phyloP scores from a whole-genome alignment of 1,140 invertebrate genomes.

The Cyclina sinensis region DNA sequence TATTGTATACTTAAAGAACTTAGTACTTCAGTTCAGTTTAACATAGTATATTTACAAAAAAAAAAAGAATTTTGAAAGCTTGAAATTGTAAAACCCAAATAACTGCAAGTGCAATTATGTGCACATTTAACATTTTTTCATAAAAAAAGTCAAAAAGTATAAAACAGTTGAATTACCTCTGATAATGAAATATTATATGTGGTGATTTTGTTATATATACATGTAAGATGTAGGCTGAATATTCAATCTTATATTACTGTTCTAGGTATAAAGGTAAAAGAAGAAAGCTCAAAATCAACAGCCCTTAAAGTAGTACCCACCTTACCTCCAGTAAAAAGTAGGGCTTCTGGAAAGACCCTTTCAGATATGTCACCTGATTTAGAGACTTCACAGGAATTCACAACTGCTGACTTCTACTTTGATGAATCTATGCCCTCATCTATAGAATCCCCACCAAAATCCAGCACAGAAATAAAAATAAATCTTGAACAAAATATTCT shows the following conservation, averaged over 20 bases:
- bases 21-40: no score
- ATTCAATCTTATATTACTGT: neutral
- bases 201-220: no score
- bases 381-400: constrained; percentile 89
- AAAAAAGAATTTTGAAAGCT: no score
- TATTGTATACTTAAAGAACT: no score
- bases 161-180: no score
- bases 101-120: no score
- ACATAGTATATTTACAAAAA: no score
- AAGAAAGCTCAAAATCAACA: neutral
- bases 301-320: neutral
- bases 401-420: constrained; percentile 94
- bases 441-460: constrained; percentile 83
- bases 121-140: no score
- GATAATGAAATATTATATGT: no score
- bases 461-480: constrained; percentile 59
- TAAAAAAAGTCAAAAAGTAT: no score
- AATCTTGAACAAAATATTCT: constrained; percentile 59
- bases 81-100: no score
- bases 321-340: constrained; percentile 17
- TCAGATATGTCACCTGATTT: constrained; percentile 78
- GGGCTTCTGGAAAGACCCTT: constrained; percentile 26
- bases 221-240: neutral
- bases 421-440: constrained; percentile 91
- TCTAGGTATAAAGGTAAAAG: neutral